phyloP scores from a whole-genome alignment of 2,797 vertebrate species.

The Typhlichthys eigenmanni region DNA sequence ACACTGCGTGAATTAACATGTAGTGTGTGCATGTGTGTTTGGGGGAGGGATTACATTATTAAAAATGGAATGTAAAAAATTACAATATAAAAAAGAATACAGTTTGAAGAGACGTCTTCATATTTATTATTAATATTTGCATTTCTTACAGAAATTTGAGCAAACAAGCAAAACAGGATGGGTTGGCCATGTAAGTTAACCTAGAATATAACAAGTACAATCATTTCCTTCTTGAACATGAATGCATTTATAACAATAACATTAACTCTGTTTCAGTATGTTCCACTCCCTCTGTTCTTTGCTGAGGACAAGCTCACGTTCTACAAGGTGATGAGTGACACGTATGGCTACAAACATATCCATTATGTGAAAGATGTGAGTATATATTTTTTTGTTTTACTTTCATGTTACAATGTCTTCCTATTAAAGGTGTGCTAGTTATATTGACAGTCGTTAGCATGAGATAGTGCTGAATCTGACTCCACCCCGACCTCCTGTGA shows the following conservation, averaged over 20 bases:
- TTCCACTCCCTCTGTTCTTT: slow-evolving; percentile 87
- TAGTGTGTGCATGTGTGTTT: no score
- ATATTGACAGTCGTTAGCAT: no score
- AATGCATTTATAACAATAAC: background rate
- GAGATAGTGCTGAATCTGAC: no score
- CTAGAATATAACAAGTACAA: background rate
- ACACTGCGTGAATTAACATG: no score
- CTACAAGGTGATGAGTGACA: slow-evolving; percentile 95
- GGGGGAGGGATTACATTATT: no score
- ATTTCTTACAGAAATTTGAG: slow-evolving; percentile 75
- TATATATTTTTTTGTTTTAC: slow-evolving; percentile 6
- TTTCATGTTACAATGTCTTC: background rate
- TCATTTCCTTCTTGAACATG: background rate
- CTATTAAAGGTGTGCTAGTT: background rate
- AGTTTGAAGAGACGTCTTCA: slow-evolving; percentile 1
- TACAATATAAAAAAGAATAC: background rate
- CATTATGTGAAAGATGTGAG: slow-evolving; percentile 85
- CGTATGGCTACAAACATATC: slow-evolving; percentile 93
- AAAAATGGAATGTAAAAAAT: no score
- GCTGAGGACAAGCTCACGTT: slow-evolving; percentile 87
- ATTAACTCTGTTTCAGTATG: slow-evolving; percentile 80
- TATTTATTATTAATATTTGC: slow-evolving; percentile 31
- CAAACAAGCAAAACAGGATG: slow-evolving; percentile 92
- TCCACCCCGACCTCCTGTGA: no score
- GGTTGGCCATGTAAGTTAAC: slow-evolving; percentile 89